Base-by-base conservation (phyloP, 2,888 invertebrate species). In the Agrochola macilenta region DNA sequence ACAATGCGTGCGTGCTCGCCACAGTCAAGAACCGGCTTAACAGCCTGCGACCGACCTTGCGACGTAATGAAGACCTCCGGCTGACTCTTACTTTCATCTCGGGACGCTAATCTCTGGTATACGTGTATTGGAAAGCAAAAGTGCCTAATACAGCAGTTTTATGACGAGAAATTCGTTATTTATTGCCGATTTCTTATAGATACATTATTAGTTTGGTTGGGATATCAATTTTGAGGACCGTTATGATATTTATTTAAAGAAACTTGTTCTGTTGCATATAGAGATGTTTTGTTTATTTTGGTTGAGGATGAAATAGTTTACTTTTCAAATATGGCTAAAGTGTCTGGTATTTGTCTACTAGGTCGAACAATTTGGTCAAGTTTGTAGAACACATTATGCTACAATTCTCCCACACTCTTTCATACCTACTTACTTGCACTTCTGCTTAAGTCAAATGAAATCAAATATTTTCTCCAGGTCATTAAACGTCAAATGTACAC, bases 111-210 rank as follows among this genome's bases (percentile, higher is more conserved):
- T 80, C 69, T 83, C 69, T 58, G 66, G 35, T 61, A 60, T 30
- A 30, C 17, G 60, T 60, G 46, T 65, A 78, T 76, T 82, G 80
- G 88, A 87, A 88, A 88, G 85, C 79, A 88, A 84, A 76, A 89
- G 73, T 73, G 72, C 58, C 70, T 74, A 69, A 78, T 61, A 74
- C 43, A 57, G 12, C 60, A n/a, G 30, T 1, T 79, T 74, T 81
- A 61, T 30, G 17, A 66, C 43, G 75, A 78, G 82, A 79, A 76
- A 77, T 84, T 79, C 54, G 26, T 49, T 69, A 86, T 83, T 80
- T 76, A 69, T 74, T 54, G 23, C 26, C 73, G 71, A 66, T 71
- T 65, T 71, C 79, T 65, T 54, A 57, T 66, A 52, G 52, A 52
- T 8, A 57, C 39, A 54, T 70, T 74, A 69, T 46, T 46, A 46